These are phyloP conservation scores for Atherinosoma microstoma DNA, from an alignment of 2,797 vertebrate species.

Conservation along the genomic window DNA sequence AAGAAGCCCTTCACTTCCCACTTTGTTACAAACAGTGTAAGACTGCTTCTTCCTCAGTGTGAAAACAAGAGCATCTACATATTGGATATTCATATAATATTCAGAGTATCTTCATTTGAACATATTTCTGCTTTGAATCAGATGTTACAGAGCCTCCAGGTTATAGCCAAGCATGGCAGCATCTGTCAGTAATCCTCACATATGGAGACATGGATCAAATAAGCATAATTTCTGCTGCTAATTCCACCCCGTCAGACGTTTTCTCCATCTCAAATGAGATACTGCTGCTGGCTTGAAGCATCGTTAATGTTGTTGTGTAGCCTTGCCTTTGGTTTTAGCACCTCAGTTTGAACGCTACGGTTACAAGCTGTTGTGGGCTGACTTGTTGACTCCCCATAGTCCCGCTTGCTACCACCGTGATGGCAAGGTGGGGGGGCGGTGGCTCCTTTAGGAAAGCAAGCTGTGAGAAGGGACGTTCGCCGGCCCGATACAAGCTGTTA, in stretches of 20 bases:
- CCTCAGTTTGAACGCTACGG: slow-evolving; percentile 70
- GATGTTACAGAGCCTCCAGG: slow-evolving; percentile 41
- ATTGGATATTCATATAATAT: slow-evolving; percentile 30
- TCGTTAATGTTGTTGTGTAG: slow-evolving; percentile 53
- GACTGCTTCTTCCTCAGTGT: not conserved
- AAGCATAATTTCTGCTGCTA: slow-evolving; percentile 41
- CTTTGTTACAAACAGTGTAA: too few relatives aligned
- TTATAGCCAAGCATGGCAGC: slow-evolving; percentile 41
- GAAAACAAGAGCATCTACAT: slow-evolving; percentile 6
- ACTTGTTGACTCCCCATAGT: slow-evolving; percentile 66
- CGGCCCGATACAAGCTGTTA: slow-evolving; percentile 69
- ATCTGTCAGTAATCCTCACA: slow-evolving; percentile 57
- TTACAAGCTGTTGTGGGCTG: slow-evolving; percentile 74
- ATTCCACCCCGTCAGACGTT: slow-evolving; percentile 51
- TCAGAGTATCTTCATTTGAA: slow-evolving; percentile 20
- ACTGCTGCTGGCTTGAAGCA: slow-evolving; percentile 49
- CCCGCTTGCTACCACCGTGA: slow-evolving; percentile 59
- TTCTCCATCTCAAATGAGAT: slow-evolving; percentile 37
- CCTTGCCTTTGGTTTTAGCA: slow-evolving; percentile 74
- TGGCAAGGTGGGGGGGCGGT: slow-evolving; percentile 16
- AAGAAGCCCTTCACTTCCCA: too few relatives aligned
- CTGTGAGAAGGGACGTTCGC: slow-evolving; percentile 62
- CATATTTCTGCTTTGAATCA: slow-evolving; percentile 48
- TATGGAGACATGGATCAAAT: slow-evolving; percentile 52
- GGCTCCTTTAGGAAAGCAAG: slow-evolving; percentile 43